Conservation (phyloP, 2,797 vertebrate species). For the Denticeps clupeoides region DNA sequence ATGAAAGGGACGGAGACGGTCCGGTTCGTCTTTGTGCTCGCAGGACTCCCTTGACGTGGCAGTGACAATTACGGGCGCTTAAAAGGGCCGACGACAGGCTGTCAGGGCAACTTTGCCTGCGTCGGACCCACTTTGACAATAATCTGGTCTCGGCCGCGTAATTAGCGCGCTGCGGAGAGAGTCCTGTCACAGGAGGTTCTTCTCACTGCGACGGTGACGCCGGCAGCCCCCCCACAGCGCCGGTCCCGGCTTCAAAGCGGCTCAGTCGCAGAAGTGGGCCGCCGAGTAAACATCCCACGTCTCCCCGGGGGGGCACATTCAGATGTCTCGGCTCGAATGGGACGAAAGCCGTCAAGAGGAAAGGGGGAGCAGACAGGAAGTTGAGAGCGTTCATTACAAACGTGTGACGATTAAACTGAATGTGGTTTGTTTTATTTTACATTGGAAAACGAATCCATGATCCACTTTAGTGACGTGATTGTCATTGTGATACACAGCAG, state of each 20-base stretch:
- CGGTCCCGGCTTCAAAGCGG: slow-evolving; percentile 17
- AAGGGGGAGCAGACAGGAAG: too few species aligned
- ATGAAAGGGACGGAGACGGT: slow-evolving; percentile 1
- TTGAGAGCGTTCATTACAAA: too few species aligned
- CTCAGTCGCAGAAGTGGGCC: slow-evolving; percentile 6
- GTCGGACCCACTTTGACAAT: slow-evolving; percentile 20
- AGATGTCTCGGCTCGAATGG: not conserved
- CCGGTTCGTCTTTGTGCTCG: slow-evolving; percentile 4
- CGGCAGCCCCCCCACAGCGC: slow-evolving; percentile 13
- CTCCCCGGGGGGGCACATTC: slow-evolving; percentile 12
- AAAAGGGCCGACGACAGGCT: slow-evolving; percentile 7
- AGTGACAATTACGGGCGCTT: slow-evolving; percentile 22
- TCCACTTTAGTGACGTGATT: too few species aligned
- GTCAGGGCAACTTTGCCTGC: slow-evolving; percentile 15
- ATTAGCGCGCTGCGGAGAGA: slow-evolving; percentile 15
- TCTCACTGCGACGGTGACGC: slow-evolving; percentile 14
- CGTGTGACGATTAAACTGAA: too few species aligned
- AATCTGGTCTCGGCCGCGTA: slow-evolving; percentile 18
- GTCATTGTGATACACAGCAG: too few species aligned
- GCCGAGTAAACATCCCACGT: slow-evolving; percentile 23
- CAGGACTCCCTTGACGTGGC: slow-evolving; percentile 12
- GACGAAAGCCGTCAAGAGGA: too few species aligned
- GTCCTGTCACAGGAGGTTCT: slow-evolving; percentile 16
- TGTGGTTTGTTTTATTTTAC: too few species aligned
- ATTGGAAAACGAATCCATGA: too few species aligned